Percentiles rank a stretch among this genome's conserved stretches.
Evolutionary conservation across 1,140 invertebrate species (phyloP).

Genomic region (Drosophila orena): DNA sequence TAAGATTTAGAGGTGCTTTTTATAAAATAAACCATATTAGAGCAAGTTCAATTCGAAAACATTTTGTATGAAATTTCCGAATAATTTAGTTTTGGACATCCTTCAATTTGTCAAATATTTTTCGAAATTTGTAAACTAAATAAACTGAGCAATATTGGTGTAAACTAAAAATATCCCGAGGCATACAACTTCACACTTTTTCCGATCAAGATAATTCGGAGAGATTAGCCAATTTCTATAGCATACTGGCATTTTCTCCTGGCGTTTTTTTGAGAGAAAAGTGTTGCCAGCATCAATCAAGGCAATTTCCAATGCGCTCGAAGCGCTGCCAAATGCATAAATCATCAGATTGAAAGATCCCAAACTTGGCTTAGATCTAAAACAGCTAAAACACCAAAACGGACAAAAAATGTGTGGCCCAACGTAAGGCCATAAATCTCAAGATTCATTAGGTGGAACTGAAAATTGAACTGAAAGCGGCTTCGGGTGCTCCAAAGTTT

Average conservation of each 20-base stretch:
- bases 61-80: too few relatives aligned
- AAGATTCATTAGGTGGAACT: slow-evolving; percentile 72
- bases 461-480: slow-evolving; percentile 54
- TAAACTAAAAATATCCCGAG: neutral
- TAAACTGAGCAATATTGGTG: neutral
- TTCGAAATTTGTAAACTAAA: neutral
- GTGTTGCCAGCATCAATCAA: slow-evolving; percentile 67
- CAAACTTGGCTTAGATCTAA: slow-evolving; percentile 68
- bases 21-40: too few relatives aligned
- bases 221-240: slow-evolving; percentile 13
- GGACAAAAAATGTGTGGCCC: slow-evolving; percentile 15
- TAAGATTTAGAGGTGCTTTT: too few relatives aligned
- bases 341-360: slow-evolving; percentile 55
- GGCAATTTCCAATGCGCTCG: slow-evolving; percentile 55
- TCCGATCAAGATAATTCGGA: slow-evolving; percentile 23
- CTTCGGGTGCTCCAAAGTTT: slow-evolving; percentile 26
- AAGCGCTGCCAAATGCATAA: slow-evolving; percentile 63
- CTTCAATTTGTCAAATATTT: neutral
- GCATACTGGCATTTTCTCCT: slow-evolving; percentile 14
- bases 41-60: too few relatives aligned
- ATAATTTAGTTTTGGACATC: too few relatives aligned
- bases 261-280: slow-evolving; percentile 7
- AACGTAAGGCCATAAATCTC: slow-evolving; percentile 67
- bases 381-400: slow-evolving; percentile 42
- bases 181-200: slow-evolving; percentile 26